Evolutionary conservation across 1,140 invertebrate genomes (phyloP).

Genomic region (Pantala flavescens): DNA sequence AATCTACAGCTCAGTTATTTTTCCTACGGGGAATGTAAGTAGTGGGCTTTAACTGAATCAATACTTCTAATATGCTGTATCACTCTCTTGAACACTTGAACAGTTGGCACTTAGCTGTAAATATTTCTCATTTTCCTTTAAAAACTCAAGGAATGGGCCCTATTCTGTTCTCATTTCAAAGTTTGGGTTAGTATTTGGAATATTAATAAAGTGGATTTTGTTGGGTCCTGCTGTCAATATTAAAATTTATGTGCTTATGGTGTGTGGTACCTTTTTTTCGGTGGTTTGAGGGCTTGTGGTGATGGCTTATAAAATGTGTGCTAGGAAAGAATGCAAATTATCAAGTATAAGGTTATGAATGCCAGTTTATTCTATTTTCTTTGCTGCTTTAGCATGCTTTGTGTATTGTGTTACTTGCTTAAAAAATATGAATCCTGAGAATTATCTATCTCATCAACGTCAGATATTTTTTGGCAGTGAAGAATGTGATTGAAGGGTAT

Average conservation of each 20-base stretch:
- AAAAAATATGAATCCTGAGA: too few relatives aligned
- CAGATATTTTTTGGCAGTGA: too few relatives aligned
- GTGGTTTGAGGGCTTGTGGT: conserved; percentile 7
- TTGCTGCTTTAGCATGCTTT: not conserved
- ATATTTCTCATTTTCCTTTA: not conserved
- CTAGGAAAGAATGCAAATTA: not conserved
- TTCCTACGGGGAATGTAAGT: conserved; percentile 8
- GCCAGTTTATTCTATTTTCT: not conserved
- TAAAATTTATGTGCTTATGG: not conserved
- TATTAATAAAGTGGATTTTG: not conserved
- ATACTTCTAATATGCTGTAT: not conserved
- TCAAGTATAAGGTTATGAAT: not conserved
- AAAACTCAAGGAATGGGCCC: not conserved
- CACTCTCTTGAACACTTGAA: not conserved
- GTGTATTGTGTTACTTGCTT: too few relatives aligned
- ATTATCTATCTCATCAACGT: too few relatives aligned
- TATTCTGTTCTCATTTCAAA: not conserved
- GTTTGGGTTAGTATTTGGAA: not conserved
- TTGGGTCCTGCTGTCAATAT: not conserved
- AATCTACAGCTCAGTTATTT: conserved; percentile 13
- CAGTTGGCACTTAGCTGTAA: not conserved
- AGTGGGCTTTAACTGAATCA: conserved; percentile 13
- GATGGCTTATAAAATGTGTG: not conserved
- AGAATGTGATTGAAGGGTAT: too few relatives aligned
- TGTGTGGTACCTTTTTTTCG: conserved; percentile 5